Evolutionary conservation across 2,113 vertebrate species (phyloP), one percentile per base, ranked within the genome.

Genomic region (Merops nubicus): DNA sequence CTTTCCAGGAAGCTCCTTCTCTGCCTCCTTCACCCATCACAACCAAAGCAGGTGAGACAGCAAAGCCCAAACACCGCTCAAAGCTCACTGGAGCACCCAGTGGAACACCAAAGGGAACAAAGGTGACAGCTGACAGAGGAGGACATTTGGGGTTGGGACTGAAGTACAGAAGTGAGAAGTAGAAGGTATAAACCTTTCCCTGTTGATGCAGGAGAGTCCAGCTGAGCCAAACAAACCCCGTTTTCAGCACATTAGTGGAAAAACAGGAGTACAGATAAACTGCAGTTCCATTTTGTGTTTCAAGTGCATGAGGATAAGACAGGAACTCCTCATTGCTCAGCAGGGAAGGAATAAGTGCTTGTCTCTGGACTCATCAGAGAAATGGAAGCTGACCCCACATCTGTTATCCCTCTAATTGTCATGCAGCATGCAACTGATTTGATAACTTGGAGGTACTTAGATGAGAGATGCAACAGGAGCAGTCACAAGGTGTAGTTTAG

Each of bases 31-130:
- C 16, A 2, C 57, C 60, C 21, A 2, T 85, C 94, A 69, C 2
- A 60, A 94, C 77, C 4, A 91, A 36, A 68, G 53, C 90, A 93
- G 95, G 91, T 96, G 91, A 88, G 85, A 69, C 82, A 82, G 82
- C 70, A 88, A 90, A 93, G 73, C 38, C 51, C 38, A 75, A 60
- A 83, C 42, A 60, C 60, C 68, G 77, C 88, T 85, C 62, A 59
- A 4, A 51, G 65, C 77, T 50, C 77, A 56, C 72, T 8, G 14
- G 51, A n/a, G 51, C 81, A 45, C 64, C 54, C 28, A 3, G 12
- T 1, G 42, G 38, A 40, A 47, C 77, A 54, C 78, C 77, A 89
- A 87, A 96, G 43, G 29, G 21, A 91, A 29, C 34, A 91, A 77
- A 87, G 64, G 57, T 3, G 0, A 64, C 53, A 77, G 79, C 72